phyloP scores from a whole-genome alignment of 2,888 invertebrate genomes.

The Cephonodes hylas region DNA sequence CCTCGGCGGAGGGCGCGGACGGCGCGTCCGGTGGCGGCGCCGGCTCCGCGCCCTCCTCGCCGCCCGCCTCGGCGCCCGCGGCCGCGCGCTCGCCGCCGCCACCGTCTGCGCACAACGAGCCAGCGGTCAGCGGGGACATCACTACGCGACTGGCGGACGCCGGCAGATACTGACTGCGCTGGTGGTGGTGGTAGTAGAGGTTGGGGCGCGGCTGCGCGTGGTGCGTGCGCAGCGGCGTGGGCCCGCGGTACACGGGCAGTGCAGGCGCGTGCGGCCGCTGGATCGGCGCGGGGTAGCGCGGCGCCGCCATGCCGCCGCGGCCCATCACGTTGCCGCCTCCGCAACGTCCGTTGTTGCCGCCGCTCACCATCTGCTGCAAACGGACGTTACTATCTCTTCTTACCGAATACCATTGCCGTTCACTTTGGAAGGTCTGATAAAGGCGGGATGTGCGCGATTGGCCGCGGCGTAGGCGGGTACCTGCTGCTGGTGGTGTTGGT shows the following conservation, averaged over 20 bases:
- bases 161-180: slow-evolving; percentile 65
- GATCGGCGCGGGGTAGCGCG: slow-evolving; percentile 80
- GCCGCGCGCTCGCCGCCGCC: slow-evolving; percentile 51
- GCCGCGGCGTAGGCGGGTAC: slow-evolving; percentile 18
- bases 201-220: slow-evolving; percentile 53
- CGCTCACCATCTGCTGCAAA: slow-evolving; percentile 56
- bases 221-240: slow-evolving; percentile 42
- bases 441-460: slow-evolving; percentile 44
- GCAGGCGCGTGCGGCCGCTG: slow-evolving; percentile 77
- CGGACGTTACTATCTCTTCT: slow-evolving; percentile 20
- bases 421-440: slow-evolving; percentile 24
- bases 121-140: slow-evolving; percentile 17
- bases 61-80: slow-evolving; percentile 43
- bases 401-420: slow-evolving; percentile 8
- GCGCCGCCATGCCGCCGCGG: slow-evolving; percentile 59
- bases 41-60: slow-evolving; percentile 44
- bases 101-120: slow-evolving; percentile 38
- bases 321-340: slow-evolving; percentile 45
- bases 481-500: slow-evolving; percentile 67
- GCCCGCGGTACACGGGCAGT: slow-evolving; percentile 62
- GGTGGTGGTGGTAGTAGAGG: slow-evolving; percentile 73
- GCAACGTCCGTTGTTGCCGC: slow-evolving; percentile 61
- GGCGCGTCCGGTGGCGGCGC: slow-evolving; percentile 42
- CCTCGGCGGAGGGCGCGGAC: slow-evolving; percentile 50
- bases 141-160: slow-evolving; percentile 17